A percentile compares a stretch with the other conserved stretches of the same genome.
These are phyloP conservation scores for Lycophotia porphyrea DNA, from an alignment of 2,888 invertebrate species.

Conservation along the genomic window DNA sequence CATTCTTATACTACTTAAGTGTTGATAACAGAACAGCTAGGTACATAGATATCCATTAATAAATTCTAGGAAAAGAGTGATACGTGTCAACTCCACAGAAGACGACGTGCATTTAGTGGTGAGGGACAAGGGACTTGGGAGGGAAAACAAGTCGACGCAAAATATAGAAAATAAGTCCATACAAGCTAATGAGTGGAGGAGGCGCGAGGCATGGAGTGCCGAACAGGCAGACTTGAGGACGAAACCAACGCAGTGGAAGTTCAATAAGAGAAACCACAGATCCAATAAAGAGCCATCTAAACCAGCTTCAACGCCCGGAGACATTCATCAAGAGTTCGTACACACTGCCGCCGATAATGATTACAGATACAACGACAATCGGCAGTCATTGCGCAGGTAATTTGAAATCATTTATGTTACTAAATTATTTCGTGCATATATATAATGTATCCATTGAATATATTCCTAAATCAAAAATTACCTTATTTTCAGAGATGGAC, in stretches of 20 bases:
- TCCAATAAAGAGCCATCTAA: conserved; percentile 88
- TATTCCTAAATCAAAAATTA: background rate
- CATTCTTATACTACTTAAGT: conserved; percentile 58
- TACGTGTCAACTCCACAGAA: conserved; percentile 93
- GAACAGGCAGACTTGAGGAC: conserved; percentile 92
- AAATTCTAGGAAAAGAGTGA: conserved; percentile 93
- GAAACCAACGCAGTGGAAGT: conserved; percentile 93
- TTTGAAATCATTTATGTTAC: background rate
- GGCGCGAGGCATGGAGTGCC: conserved; percentile 96
- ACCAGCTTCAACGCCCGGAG: conserved; percentile 85
- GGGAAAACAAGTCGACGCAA: conserved; percentile 94
- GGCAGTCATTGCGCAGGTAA: conserved; percentile 86
- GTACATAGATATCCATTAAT: conserved; percentile 90
- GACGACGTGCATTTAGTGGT: conserved; percentile 94
- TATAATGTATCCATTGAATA: background rate
- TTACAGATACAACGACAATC: conserved; percentile 85
- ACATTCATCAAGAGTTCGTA: conserved; percentile 87
- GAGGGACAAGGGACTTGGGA: conserved; percentile 92
- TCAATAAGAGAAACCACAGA: conserved; percentile 92
- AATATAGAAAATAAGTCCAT: conserved; percentile 93
- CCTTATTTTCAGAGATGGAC: conserved; percentile 84
- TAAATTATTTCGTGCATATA: background rate
- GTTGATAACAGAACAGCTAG: conserved; percentile 80
- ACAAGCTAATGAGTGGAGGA: conserved; percentile 94
- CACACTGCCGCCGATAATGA: conserved; percentile 87